Evolutionary conservation across 2,888 invertebrate species (phyloP).

Genomic region (Ganaspis brasiliensis): DNA sequence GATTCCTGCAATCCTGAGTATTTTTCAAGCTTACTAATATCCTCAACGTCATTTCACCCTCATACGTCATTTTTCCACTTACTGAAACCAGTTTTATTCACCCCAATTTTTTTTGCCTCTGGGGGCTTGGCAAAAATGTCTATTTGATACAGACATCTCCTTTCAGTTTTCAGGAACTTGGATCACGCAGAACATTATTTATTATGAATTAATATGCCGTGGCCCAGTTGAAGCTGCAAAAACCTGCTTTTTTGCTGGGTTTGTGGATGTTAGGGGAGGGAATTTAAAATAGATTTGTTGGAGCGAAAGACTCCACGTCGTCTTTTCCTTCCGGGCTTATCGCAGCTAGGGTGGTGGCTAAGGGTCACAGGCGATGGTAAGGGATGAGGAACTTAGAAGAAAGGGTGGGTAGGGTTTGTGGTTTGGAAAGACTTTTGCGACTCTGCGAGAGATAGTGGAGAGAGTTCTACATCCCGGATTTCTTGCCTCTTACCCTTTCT

Average conservation of each 20-base stretch:
- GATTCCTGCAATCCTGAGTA: background rate
- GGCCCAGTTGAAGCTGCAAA: slow-evolving; percentile 58
- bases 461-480: slow-evolving; percentile 20
- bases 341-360: slow-evolving; percentile 50
- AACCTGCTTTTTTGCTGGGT: slow-evolving; percentile 47
- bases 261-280: slow-evolving; percentile 49
- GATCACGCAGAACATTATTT: slow-evolving; percentile 52
- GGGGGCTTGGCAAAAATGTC: background rate
- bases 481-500: slow-evolving; percentile 27
- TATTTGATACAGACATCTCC: slow-evolving; percentile 20
- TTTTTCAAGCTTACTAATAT: slow-evolving; percentile 16
- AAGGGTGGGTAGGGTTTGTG: slow-evolving; percentile 49
- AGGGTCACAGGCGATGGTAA: slow-evolving; percentile 35
- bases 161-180: background rate
- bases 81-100: background rate
- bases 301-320: slow-evolving; percentile 62
- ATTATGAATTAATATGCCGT: slow-evolving; percentile 70
- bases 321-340: slow-evolving; percentile 67
- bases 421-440: slow-evolving; percentile 51
- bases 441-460: slow-evolving; percentile 37
- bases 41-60: background rate
- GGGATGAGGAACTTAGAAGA: slow-evolving; percentile 51
- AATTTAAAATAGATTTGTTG: slow-evolving; percentile 75
- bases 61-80: slow-evolving; percentile 20
- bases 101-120: background rate